A percentile compares a stretch with the other conserved stretches of the same genome.
Conservation (phyloP, 92 coral and sea anemone species). For the Scolanthus callimorphus region DNA sequence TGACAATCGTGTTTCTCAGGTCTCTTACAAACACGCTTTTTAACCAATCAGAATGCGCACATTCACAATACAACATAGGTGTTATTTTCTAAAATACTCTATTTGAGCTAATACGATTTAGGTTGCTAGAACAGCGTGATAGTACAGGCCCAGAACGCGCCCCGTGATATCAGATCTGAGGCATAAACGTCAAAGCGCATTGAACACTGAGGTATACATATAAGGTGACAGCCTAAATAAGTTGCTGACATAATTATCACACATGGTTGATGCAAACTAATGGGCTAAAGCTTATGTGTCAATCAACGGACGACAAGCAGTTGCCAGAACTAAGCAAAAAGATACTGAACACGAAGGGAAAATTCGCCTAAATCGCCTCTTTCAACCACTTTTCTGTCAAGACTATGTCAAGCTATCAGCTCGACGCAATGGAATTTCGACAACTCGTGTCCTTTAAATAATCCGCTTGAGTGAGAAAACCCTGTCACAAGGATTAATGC, state of each 20-base stretch:
- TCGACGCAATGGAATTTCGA: too few relatives aligned
- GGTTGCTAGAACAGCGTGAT: too few relatives aligned
- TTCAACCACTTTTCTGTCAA: background rate
- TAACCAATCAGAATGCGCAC: too few relatives aligned
- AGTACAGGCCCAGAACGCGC: too few relatives aligned
- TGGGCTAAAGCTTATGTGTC: conserved; percentile 9
- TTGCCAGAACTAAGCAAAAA: background rate
- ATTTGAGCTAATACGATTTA: too few relatives aligned
- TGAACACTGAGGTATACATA: background rate
- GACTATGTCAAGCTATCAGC: background rate
- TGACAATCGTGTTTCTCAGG: too few relatives aligned
- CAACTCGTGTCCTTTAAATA: background rate
- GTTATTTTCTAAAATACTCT: too few relatives aligned
- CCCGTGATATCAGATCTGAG: too few relatives aligned
- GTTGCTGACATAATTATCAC: conserved; percentile 5
- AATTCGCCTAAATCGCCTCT: background rate
- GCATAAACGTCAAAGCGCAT: conserved; percentile 1
- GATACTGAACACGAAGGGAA: conserved; percentile 1
- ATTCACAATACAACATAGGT: too few relatives aligned
- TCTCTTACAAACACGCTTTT: too few relatives aligned
- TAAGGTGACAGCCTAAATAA: conserved; percentile 3
- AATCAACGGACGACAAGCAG: too few relatives aligned
- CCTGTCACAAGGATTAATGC: background rate
- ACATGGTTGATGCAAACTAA: conserved; percentile 1
- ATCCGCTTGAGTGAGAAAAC: background rate